Evolutionary conservation across 2,888 invertebrate genomes (phyloP).

Genomic region (Pteria penguin): DNA sequence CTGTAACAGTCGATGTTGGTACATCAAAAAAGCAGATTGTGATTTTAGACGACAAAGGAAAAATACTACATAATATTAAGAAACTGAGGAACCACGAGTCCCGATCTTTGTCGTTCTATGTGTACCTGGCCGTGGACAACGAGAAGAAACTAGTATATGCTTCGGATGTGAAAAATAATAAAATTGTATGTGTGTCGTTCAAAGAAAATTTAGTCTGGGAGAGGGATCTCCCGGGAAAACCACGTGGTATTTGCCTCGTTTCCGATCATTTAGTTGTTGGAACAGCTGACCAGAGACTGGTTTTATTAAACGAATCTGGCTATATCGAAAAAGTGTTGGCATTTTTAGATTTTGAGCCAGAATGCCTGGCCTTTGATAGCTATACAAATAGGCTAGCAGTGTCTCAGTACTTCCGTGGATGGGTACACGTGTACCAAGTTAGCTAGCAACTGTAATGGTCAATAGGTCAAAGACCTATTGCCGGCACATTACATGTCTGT

Average conservation of each 20-base stretch:
- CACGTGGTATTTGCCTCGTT: constrained; percentile 11
- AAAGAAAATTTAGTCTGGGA: constrained; percentile 18
- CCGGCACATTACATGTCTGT: too few species aligned
- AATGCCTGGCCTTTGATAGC: constrained; percentile 4
- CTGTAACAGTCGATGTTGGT: constrained; percentile 3
- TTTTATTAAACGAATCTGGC: neutral
- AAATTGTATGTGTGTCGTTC: constrained; percentile 14
- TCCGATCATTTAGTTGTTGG: constrained; percentile 6
- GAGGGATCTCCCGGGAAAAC: constrained; percentile 8
- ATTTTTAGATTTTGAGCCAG: constrained; percentile 16
- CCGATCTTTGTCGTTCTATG: neutral
- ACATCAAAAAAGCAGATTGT: constrained; percentile 3
- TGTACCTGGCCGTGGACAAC: constrained; percentile 10
- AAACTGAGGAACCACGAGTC: neutral
- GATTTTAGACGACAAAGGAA: constrained; percentile 9
- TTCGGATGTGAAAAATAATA: constrained; percentile 21
- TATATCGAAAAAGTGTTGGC: neutral
- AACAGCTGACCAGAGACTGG: constrained; percentile 3
- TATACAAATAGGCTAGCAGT: constrained; percentile 6
- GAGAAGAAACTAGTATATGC: constrained; percentile 1
- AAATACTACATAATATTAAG: neutral
- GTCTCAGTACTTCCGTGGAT: constrained; percentile 19
- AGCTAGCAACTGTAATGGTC: too few species aligned
- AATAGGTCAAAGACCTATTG: too few species aligned
- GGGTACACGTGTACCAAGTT: constrained; percentile 21